Evolutionary conservation across 2,888 invertebrate species (phyloP), one percentile per base, ranked within the genome.

Genomic region (Cactoblastis cactorum): DNA sequence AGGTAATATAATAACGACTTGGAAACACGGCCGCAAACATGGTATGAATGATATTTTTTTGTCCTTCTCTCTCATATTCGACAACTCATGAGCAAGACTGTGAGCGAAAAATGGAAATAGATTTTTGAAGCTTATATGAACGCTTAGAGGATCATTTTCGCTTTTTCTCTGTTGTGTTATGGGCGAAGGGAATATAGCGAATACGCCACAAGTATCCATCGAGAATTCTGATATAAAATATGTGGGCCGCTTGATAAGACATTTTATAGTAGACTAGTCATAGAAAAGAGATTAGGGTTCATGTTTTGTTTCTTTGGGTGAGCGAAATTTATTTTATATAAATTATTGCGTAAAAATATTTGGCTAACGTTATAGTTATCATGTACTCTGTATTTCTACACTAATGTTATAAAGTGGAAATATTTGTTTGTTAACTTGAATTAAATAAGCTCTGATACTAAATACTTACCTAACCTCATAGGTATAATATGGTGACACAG

Each of bases 1-100:
- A n/a, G n/a, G n/a, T n/a, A n/a, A n/a, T n/a, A n/a, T n/a, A n/a
- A 22, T 47, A 47, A 35, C 47, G 35, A 47, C 47, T 47, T 35
- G 34, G 47, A 37, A 19, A 47, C 35, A 47, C 34, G 34, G 35
- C 22, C 34, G 47, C 33, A 43, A 6, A 3, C 8, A 28, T 8
- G 28, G n/a, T 12, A 37, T 39, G 22, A 39, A 43, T 43, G 17
- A 32, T 15, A 11, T 47, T 34, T 47, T 24, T n/a, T 47, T 35
- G 14, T 47, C 47, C 35, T 24, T 35, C 14, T 47, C 47, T 11
- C 22, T 11, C 22, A 11, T 14, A 47, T 14, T 9, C 11, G 14
- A 34, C 19, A 18, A 35, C 14, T 46, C 34, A 34, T 19, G 34
- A 8, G 14, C 14, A 9, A 5, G 47, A 22, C 8, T n/a, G 47